These are phyloP conservation scores for Protaetia brevitarsis DNA, from an alignment of 1,140 invertebrate species.

Conservation along the genomic window DNA sequence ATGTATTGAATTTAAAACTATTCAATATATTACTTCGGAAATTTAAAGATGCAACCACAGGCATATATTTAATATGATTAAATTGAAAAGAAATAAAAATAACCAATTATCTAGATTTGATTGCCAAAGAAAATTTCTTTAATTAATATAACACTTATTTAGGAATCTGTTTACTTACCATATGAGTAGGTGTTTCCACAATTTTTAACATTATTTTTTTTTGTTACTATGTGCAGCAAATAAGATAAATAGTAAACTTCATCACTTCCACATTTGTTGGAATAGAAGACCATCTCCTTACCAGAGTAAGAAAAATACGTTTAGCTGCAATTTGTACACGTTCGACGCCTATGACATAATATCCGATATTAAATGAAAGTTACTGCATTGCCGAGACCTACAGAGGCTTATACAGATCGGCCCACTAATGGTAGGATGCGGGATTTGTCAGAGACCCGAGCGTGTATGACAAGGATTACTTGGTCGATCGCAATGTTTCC, in stretches of 20 bases:
- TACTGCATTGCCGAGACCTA: constrained; percentile 33
- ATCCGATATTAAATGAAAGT: constrained; percentile 38
- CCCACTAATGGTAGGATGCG: constrained; percentile 32
- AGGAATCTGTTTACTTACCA: too few species aligned
- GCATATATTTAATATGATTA: too few species aligned
- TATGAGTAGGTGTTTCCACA: too few species aligned
- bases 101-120: too few species aligned
- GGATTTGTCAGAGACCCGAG: constrained; percentile 24
- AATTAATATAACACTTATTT: too few species aligned
- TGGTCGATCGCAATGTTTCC: constrained; percentile 22
- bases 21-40: too few species aligned
- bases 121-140: too few species aligned
- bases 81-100: too few species aligned
- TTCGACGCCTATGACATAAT: constrained; percentile 36
- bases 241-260: not conserved
- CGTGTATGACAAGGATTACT: constrained; percentile 29
- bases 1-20: too few species aligned
- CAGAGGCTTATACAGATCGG: not conserved
- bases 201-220: too few species aligned
- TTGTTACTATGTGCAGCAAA: too few species aligned
- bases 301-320: not conserved
- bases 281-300: not conserved
- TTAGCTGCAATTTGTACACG: constrained; percentile 28
- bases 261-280: not conserved
- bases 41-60: too few species aligned